Evolutionary conservation across 2,797 vertebrate species (phyloP), one percentile per base, ranked within the genome.

Genomic region (Pipistrellus nathusii): DNA sequence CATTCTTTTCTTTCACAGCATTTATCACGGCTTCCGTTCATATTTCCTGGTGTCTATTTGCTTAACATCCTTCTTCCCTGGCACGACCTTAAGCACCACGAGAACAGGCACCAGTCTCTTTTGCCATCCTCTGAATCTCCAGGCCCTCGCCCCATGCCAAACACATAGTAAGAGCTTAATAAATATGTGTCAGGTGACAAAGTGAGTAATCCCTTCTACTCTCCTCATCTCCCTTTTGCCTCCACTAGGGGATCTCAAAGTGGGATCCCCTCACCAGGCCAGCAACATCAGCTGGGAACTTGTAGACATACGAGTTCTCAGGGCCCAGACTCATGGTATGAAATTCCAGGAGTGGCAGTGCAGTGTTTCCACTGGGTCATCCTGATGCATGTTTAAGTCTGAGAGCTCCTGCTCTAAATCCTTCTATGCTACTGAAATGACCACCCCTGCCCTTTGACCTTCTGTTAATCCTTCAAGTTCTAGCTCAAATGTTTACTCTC

Each of bases 321-420:
- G 51, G 46, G 14, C 32, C 55, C 18, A 75, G 85, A 59, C 38
- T 17, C 32, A 32, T 27, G n/a, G 44, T 23, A 53, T 15, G 83
- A n/a, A 62, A 55, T 17, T 18, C 23, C 14, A n/a, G 17, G 14
- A 0, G 4, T 20, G 32, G 62, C 17, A 32, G 0, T 18, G n/a
- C 64, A 32, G 18, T 38, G 48, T 25, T 68, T 15, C 23, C 51
- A 84, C 35, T 8, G 59, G n/a, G 27, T 32, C 7, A 38, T 32
- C 75, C 83, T n/a, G 41, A 41, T 27, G 12, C 15, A 6, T 0
- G 0, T 12, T 75, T 51, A 41, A 32, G 30, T 38, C 1, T 44
- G 30, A 38, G n/a, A 69, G 88, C 11, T 55, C n/a, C 38, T 12
- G 2, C 21, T 82, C 69, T 62, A 14, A 62, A 15, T 6, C 38